Percentiles rank a stretch among this genome's conserved stretches.
phyloP scores from a whole-genome alignment of 1,140 invertebrate species.

The Leptinotarsa texana region DNA sequence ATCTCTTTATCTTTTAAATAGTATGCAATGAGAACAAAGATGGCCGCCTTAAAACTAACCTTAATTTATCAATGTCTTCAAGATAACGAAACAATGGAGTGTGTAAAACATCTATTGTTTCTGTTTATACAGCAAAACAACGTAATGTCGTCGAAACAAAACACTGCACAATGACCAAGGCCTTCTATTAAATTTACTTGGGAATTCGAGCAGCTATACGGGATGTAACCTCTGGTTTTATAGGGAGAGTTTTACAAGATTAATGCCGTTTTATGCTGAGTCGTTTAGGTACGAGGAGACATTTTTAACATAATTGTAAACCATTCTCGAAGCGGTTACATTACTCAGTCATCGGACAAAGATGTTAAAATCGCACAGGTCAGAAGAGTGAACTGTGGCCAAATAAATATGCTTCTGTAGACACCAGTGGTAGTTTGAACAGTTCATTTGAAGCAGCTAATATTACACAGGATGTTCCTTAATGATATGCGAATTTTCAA shows the following conservation, averaged over 20 bases:
- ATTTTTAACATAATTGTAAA: slow-evolving; percentile 10
- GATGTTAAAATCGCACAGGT: too few species aligned
- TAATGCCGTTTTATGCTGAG: slow-evolving; percentile 23
- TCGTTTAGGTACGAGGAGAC: slow-evolving; percentile 5
- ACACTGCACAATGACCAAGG: slow-evolving; percentile 50
- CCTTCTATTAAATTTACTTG: slow-evolving; percentile 46
- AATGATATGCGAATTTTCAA: too few species aligned
- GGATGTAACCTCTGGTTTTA: slow-evolving; percentile 26
- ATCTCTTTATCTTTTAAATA: slow-evolving; percentile 39
- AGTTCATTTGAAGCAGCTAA: too few species aligned
- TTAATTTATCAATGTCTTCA: slow-evolving; percentile 58
- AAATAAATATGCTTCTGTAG: too few species aligned
- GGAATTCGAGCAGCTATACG: slow-evolving; percentile 29
- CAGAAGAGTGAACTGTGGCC: too few species aligned
- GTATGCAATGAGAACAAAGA: slow-evolving; percentile 48
- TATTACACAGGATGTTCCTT: too few species aligned
- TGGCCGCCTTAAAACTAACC: slow-evolving; percentile 56
- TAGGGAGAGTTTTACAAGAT: slow-evolving; percentile 25
- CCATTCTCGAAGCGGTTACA: too few species aligned
- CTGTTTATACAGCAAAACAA: slow-evolving; percentile 53
- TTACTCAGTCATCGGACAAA: too few species aligned
- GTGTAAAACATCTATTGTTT: slow-evolving; percentile 56
- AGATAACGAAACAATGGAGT: slow-evolving; percentile 56
- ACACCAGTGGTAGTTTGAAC: too few species aligned
- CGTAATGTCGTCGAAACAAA: slow-evolving; percentile 48